A percentile compares a stretch with the other conserved stretches of the same genome.
These are phyloP conservation scores for Rhingia rostrata DNA, from an alignment of 2,888 invertebrate genomes.

Conservation along the genomic window DNA sequence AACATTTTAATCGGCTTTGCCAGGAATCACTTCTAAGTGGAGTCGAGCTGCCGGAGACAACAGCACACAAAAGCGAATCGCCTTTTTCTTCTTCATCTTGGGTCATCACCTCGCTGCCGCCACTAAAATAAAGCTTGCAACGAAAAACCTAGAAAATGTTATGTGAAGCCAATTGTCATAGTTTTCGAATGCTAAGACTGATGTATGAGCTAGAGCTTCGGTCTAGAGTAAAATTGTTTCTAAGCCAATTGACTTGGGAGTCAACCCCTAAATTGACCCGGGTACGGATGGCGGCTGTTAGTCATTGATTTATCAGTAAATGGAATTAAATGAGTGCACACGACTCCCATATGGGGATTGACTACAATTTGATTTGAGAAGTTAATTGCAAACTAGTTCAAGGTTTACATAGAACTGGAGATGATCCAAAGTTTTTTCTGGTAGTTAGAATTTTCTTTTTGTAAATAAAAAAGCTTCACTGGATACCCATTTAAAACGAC, in stretches of 20 bases:
- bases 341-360: neutral
- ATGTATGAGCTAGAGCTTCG: neutral
- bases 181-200: neutral
- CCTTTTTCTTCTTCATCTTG: slow-evolving; percentile 12
- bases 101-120: neutral
- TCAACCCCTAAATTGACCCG: slow-evolving; percentile 57
- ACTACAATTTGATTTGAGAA: too few species aligned
- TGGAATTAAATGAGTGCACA: neutral
- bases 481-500: too few species aligned
- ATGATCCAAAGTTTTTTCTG: too few species aligned
- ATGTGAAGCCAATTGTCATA: slow-evolving; percentile 34
- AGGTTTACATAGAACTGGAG: too few species aligned
- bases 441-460: too few species aligned
- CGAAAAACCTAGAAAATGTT: slow-evolving; percentile 14
- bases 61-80: slow-evolving; percentile 7
- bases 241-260: slow-evolving; percentile 60
- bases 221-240: slow-evolving; percentile 5
- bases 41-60: slow-evolving; percentile 8
- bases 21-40: slow-evolving; percentile 54
- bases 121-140: neutral
- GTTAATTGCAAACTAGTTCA: too few species aligned
- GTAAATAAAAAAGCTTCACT: too few species aligned
- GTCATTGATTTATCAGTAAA: slow-evolving; percentile 27
- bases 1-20: slow-evolving; percentile 67
- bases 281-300: slow-evolving; percentile 24